phyloP scores from a whole-genome alignment of 2,113 vertebrate species.

The Tympanuchus pallidicinctus region DNA sequence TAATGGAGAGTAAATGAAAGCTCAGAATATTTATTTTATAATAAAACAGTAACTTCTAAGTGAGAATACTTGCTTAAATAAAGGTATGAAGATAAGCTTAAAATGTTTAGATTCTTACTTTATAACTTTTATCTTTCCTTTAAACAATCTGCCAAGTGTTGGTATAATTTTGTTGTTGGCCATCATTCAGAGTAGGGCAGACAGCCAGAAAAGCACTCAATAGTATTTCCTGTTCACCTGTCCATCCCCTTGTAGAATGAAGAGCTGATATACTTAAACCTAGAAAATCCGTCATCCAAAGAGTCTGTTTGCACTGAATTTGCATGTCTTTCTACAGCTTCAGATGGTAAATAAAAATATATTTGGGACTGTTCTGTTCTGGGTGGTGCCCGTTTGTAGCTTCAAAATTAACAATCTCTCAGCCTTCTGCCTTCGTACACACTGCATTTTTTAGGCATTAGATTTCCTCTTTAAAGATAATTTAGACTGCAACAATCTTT shows the following conservation, averaged over 20 bases:
- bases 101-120: not conserved
- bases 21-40: not conserved
- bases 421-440: not conserved
- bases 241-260: not conserved
- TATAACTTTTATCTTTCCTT: not conserved
- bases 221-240: constrained; percentile 34
- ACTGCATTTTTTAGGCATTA: not conserved
- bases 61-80: not conserved
- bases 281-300: constrained; percentile 3
- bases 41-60: not conserved
- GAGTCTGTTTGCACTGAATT: constrained; percentile 5
- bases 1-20: not conserved
- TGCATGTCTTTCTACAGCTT: not conserved
- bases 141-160: not conserved
- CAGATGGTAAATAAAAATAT: not conserved
- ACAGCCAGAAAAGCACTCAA: constrained; percentile 39
- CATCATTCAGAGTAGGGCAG: constrained; percentile 1
- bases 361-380: not conserved
- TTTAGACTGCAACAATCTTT: not conserved
- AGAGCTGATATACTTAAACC: not conserved
- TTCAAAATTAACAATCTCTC: not conserved
- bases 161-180: constrained; percentile 30
- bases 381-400: not conserved
- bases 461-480: not conserved
- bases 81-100: not conserved